A percentile compares a stretch with the other conserved stretches of the same genome.
These are phyloP conservation scores for Glossophaga mutica DNA, from an alignment of 2,797 vertebrate genomes.

Conservation along the genomic window DNA sequence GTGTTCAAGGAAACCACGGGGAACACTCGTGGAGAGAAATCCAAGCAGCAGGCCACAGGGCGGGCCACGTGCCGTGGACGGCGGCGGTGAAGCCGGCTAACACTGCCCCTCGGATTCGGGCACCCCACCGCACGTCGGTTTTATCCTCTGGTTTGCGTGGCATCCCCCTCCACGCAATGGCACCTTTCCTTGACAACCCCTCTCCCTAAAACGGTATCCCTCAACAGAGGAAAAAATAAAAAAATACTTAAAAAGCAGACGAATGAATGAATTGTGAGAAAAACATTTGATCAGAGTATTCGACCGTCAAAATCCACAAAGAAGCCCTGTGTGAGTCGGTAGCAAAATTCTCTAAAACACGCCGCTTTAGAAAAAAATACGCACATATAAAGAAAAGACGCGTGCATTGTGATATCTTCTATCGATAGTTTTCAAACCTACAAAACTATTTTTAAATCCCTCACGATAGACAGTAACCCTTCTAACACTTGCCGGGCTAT, in stretches of 20 bases:
- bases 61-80: rapidly evolving
- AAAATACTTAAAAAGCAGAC: not conserved
- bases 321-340: not conserved
- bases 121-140: rapidly evolving
- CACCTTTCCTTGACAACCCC: not conserved
- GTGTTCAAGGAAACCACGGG: not conserved
- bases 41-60: not conserved
- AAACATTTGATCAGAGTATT: not conserved
- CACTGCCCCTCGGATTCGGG: too few relatives aligned
- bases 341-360: not conserved
- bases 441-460: not conserved
- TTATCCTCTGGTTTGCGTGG: not conserved
- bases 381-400: not conserved
- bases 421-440: conserved; percentile 9
- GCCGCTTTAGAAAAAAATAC: not conserved
- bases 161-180: not conserved
- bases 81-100: rapidly evolving
- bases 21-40: not conserved
- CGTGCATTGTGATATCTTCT: not conserved
- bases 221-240: not conserved
- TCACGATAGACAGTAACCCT: not conserved
- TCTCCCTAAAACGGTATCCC: not conserved
- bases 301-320: not conserved
- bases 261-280: not conserved
- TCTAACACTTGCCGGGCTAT: not conserved